These are phyloP conservation scores for Andrena hattorfiana DNA, from an alignment of 2,888 invertebrate genomes.

Conservation along the genomic window DNA sequence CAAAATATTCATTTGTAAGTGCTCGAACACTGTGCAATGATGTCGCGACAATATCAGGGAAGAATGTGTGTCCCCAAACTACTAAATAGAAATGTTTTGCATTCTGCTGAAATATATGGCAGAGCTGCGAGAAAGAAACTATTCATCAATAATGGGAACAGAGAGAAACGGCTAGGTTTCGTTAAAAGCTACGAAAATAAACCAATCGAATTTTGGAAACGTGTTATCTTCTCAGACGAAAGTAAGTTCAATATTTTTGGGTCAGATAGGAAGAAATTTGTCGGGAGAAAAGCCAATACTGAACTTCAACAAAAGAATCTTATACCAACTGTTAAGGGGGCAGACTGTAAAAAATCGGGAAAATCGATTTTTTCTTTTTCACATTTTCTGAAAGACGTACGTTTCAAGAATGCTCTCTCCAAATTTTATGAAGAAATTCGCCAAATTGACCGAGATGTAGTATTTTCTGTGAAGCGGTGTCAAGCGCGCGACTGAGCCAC, in stretches of 20 bases:
- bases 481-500: no score
- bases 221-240: conserved; percentile 8
- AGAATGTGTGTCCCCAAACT: neutral
- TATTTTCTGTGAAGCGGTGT: no score
- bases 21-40: neutral
- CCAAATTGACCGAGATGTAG: no score
- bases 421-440: no score
- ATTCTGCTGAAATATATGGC: neutral
- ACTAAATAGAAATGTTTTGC: neutral
- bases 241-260: neutral
- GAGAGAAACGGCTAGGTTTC: conserved; percentile 1
- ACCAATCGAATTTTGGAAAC: conserved; percentile 22
- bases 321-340: neutral
- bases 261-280: conserved; percentile 5
- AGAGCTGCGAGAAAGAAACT: no score
- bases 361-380: no score
- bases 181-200: conserved; percentile 19
- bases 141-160: neutral
- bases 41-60: neutral
- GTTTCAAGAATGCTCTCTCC: no score
- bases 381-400: no score
- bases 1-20: neutral
- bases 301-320: conserved; percentile 16
- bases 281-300: conserved; percentile 8
- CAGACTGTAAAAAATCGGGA: no score